phyloP scores from a whole-genome alignment of 2,113 vertebrate species.

The Chaetodon auriga region DNA sequence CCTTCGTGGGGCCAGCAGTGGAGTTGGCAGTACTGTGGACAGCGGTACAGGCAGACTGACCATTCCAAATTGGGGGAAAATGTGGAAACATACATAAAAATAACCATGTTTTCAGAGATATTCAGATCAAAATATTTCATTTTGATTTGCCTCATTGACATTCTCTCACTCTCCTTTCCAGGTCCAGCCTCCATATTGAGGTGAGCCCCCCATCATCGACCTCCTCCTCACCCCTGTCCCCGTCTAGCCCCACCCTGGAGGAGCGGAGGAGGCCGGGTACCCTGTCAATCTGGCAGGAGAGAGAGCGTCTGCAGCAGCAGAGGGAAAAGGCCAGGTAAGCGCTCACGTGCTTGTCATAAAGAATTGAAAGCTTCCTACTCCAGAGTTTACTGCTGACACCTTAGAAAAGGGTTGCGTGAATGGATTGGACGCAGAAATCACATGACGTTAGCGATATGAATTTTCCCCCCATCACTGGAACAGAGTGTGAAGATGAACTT shows the following conservation, averaged over 20 bases:
- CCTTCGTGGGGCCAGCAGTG: not conserved
- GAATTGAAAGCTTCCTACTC: too few species aligned
- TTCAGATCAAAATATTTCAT: not conserved
- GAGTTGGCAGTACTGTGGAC: not conserved
- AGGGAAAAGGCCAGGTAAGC: conserved; percentile 75
- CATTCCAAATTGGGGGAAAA: not conserved
- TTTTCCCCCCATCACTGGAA: not conserved
- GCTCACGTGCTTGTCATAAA: not conserved
- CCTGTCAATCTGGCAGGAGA: conserved; percentile 91
- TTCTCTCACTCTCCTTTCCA: conserved; percentile 11
- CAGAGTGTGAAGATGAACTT: not conserved
- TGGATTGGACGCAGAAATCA: not conserved
- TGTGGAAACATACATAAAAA: not conserved
- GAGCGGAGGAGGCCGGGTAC: conserved; percentile 87
- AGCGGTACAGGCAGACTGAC: not conserved
- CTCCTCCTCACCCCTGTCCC: conserved; percentile 54
- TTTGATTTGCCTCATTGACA: not conserved
- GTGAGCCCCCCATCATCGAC: not conserved
- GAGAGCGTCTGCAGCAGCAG: conserved; percentile 84
- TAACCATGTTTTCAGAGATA: not conserved
- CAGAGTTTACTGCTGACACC: not conserved
- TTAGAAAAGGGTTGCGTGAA: not conserved
- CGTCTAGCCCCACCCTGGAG: conserved; percentile 78
- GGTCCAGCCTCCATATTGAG: conserved; percentile 60
- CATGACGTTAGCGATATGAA: not conserved